Evolutionary conservation across 35 echinoderm and acorn worm species (phyloP).

Genomic region (Heliocidaris erythrogramma): DNA sequence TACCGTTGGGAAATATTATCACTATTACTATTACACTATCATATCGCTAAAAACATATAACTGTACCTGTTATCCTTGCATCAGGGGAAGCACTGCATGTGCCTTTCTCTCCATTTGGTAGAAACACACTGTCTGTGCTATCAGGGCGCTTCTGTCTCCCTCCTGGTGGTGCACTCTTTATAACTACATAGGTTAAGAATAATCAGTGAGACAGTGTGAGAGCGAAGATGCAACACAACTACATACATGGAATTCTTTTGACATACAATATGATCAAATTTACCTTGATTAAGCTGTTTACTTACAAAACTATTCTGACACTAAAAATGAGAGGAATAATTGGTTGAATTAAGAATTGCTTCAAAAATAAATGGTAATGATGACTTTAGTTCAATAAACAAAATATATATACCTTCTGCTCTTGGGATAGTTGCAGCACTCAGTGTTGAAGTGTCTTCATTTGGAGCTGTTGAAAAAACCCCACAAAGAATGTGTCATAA

Average conservation of each 20-base stretch:
- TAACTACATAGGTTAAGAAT: conserved; percentile 9
- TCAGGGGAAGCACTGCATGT: conserved; percentile 8
- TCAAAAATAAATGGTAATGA: too few relatives aligned
- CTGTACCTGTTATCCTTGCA: conserved; percentile 35
- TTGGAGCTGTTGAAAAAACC: neutral
- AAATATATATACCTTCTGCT: conserved; percentile 21
- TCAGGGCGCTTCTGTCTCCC: conserved; percentile 1
- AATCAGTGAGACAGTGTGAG: neutral
- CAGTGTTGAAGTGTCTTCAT: neutral
- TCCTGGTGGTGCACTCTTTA: conserved; percentile 59
- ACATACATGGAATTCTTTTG: neutral
- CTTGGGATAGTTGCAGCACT: conserved; percentile 35
- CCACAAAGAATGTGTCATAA: neutral
- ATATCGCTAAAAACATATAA: too few relatives aligned
- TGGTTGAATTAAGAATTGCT: too few relatives aligned
- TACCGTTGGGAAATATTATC: too few relatives aligned
- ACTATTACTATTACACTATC: too few relatives aligned
- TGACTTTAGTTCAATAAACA: neutral
- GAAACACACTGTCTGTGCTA: conserved; percentile 61
- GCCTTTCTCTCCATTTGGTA: conserved; percentile 49
- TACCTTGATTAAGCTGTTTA: neutral
- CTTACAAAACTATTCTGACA: neutral
- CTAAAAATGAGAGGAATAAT: neutral
- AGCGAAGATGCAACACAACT: neutral
- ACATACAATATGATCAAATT: neutral